phyloP scores from a whole-genome alignment of 2,797 vertebrate genomes.

The Coendou prehensilis region DNA sequence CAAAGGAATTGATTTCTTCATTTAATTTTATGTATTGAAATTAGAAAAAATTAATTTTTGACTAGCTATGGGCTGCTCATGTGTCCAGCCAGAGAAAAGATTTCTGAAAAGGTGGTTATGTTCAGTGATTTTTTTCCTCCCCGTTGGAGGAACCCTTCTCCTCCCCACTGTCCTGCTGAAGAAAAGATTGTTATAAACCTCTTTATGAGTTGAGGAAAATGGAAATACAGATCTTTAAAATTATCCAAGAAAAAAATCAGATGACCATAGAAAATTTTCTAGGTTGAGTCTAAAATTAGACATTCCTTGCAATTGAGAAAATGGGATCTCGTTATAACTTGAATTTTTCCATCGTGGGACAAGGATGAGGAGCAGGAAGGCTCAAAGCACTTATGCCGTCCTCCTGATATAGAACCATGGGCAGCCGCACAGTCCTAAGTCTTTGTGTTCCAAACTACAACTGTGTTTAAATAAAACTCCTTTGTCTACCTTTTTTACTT shows the following conservation, averaged over 20 bases:
- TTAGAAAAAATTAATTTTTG: not conserved
- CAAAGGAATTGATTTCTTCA: constrained; percentile 18
- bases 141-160: not conserved
- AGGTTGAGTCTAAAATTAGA: constrained; percentile 51
- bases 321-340: constrained; percentile 5
- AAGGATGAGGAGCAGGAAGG: not conserved
- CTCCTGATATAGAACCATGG: not conserved
- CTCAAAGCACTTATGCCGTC: not conserved
- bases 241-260: constrained; percentile 58
- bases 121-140: not conserved
- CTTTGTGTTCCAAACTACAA: not conserved
- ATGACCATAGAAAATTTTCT: not conserved
- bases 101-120: not conserved
- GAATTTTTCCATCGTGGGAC: constrained; percentile 6
- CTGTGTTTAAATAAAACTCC: not conserved
- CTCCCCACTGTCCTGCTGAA: not conserved
- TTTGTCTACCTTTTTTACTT: not conserved
- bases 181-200: constrained; percentile 27
- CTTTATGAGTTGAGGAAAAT: not conserved
- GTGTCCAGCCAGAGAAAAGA: not conserved
- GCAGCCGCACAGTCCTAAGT: not conserved
- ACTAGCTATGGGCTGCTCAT: not conserved
- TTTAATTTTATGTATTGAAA: constrained; percentile 61
- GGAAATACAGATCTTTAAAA: constrained; percentile 44
- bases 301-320: constrained; percentile 43